Evolutionary conservation across 2,113 vertebrate genomes (phyloP).

Genomic region (Aegithalos caudatus): DNA sequence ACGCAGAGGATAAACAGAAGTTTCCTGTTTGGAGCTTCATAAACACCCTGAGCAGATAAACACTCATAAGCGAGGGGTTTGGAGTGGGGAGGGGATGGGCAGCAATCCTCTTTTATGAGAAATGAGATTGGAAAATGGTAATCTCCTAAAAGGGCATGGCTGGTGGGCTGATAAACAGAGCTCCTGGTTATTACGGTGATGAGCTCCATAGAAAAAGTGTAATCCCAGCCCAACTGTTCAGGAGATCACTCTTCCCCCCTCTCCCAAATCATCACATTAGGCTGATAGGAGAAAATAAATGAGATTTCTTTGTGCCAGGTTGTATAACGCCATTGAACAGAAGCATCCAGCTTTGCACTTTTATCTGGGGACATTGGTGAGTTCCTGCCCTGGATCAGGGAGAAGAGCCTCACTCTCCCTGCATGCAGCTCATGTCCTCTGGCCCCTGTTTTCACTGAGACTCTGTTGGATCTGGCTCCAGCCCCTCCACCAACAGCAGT

Average conservation of each 20-base stretch:
- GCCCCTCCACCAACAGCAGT: background rate
- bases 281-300: constrained; percentile 64
- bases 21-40: constrained; percentile 24
- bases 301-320: constrained; percentile 36
- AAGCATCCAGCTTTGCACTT: background rate
- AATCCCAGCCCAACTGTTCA: constrained; percentile 71
- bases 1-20: constrained; percentile 48
- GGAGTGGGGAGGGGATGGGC: constrained; percentile 5
- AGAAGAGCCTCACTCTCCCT: background rate
- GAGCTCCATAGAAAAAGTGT: constrained; percentile 60
- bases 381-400: background rate
- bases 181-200: constrained; percentile 72
- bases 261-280: constrained; percentile 68
- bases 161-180: constrained; percentile 69
- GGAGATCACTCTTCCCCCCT: constrained; percentile 26
- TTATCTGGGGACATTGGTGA: background rate
- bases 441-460: background rate
- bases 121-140: constrained; percentile 78
- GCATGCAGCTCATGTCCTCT: background rate
- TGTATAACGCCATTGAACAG: constrained; percentile 59
- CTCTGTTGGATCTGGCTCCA: background rate
- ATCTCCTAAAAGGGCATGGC: constrained; percentile 76
- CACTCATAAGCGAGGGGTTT: constrained; percentile 17
- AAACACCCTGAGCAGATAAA: constrained; percentile 53
- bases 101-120: constrained; percentile 78